Conservation (phyloP, 1,140 invertebrate species). For the Laodelphax striatellus region DNA sequence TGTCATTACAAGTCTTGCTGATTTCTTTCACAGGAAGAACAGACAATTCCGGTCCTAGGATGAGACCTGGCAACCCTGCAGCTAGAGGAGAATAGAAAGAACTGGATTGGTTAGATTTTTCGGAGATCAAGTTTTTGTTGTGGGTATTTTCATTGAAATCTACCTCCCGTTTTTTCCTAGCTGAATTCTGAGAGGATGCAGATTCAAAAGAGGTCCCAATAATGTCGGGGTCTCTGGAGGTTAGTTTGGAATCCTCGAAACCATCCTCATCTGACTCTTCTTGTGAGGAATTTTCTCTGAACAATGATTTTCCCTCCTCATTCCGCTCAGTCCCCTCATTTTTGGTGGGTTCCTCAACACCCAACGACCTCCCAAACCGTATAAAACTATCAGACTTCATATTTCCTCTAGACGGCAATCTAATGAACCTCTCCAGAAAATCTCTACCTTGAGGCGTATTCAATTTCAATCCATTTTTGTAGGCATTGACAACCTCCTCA, state of each 20-base stretch:
- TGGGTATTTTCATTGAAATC: too few species aligned
- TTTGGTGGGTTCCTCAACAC: too few species aligned
- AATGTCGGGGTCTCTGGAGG: too few species aligned
- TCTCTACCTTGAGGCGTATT: background rate
- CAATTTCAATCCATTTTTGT: background rate
- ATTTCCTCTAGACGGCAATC: background rate
- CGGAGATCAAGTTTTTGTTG: too few species aligned
- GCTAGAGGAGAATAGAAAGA: background rate
- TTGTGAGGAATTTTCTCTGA: too few species aligned
- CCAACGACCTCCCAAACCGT: constrained; percentile 3
- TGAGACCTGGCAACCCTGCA: constrained; percentile 9
- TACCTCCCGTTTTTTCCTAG: too few species aligned
- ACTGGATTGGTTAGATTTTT: background rate
- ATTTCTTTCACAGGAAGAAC: constrained; percentile 5
- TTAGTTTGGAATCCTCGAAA: too few species aligned
- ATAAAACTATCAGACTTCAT: constrained; percentile 5
- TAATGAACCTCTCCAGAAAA: background rate
- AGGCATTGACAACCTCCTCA: background rate
- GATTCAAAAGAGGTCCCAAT: too few species aligned
- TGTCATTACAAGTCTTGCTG: background rate
- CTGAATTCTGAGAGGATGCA: too few species aligned
- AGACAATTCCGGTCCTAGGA: constrained; percentile 12
- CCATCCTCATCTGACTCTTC: too few species aligned
- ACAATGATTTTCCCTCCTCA: too few species aligned
- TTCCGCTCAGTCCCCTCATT: too few species aligned